Evolutionary conservation across 1,140 invertebrate genomes (phyloP), one percentile per base, ranked within the genome.

Genomic region (Drosophila leontia): DNA sequence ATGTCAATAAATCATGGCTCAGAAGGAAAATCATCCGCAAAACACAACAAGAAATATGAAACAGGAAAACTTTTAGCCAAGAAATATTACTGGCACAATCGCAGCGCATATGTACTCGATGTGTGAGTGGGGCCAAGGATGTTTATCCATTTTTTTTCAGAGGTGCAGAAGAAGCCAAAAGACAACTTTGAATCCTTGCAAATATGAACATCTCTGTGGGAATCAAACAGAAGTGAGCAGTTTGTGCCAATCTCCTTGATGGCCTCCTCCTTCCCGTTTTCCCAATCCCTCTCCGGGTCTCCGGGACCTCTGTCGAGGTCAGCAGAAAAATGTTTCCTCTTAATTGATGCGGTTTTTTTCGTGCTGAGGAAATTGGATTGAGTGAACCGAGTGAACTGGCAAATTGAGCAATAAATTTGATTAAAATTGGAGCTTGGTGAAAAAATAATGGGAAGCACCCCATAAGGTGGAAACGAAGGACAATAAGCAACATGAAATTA

Each of bases 1-100:
- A 90, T 91, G 85, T 91, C 86, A 90, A 90, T 90, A 90, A 90
- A 90, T 90, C 86, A 90, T 75, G 68, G 51, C 56, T 64, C 15
- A 60, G 81, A 68, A 60, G 77, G 60, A 72, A 80, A 85, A 85
- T 85, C 82, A 85, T 80, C 50, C 47, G 9, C 57, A 44, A 78
- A 60, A 59, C 35, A 23, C 53, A 74, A 78, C 75, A 56, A 78
- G 63, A 47, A 61, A 78, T 50, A 61, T 68, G 53, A 56, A 67
- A 62, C 69, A 90, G 85, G 78, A 90, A 87, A 79, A 90, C 50
- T 72, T 84, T 71, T 67, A 68, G 64, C 80, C 58, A 61, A 51
- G 68, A 71, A 84, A 87, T 82, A 71, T 69, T 78, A 48, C 55
- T 47, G 57, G 63, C n/a, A 57, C 48, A 68, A 67, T 53, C n/a